Evolutionary conservation across 2,113 vertebrate genomes (phyloP), one percentile per base, ranked within the genome.

Genomic region (Aplodontia rufa): DNA sequence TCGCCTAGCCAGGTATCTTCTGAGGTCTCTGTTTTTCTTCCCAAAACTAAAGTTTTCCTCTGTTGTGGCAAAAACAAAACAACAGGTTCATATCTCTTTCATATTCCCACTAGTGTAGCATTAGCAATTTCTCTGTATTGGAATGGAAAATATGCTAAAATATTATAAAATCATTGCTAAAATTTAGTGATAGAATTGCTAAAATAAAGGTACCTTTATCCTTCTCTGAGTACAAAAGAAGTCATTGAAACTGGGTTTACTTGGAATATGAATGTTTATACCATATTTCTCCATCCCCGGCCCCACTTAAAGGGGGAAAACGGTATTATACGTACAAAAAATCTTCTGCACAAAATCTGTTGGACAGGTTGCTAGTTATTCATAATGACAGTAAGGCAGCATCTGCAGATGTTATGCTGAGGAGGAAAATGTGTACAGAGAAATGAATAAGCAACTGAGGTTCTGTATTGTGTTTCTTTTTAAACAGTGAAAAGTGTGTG

Each of bases 181-280:
- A 71, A 85, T 32, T 72, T 40, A 86, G 26, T 42, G 17, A 16
- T 86, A 80, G 72, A 82, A 40, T 55, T 69, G 24, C 62, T 62
- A 90, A 92, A 49, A 80, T 40, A 37, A 26, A 60, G 7, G 3
- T 26, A 64, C 17, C 7, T 60, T 68, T 51, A 28, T 22, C 75
- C 28, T 62, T 88, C 90, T 88, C 89, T 76, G 13, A 94, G 53
- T 11, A 88, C 16, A 94, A 90, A 51, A 47, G 45, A 92, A 64
- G 66, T 83, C 58, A 71, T 64, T 72, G 37, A 35, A 87, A 42
- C 35, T 75, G 22, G 16, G 13, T 74, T 90, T 91, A 35, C 32
- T 87, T 91, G 51, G 60, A 80, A 76, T 42, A 26, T 30, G 37
- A 68, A 8, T 71, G 28, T 83, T 82, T 82, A 55, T 37, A 45